These are phyloP conservation scores for Pammene fasciana DNA, from an alignment of 2,888 invertebrate genomes.

Conservation along the genomic window DNA sequence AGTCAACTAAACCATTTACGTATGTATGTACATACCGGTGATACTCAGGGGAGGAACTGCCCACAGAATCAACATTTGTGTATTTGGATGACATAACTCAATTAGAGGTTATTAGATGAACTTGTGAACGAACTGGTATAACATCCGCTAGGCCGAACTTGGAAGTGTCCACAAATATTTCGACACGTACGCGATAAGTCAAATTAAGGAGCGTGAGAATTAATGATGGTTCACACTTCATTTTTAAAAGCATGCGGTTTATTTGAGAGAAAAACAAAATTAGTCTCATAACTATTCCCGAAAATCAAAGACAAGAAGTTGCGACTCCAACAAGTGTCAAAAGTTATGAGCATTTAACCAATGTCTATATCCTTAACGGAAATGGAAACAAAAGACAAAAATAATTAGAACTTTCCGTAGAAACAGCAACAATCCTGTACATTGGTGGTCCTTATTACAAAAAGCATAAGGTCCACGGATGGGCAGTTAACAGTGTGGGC, in stretches of 20 bases:
- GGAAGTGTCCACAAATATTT: slow-evolving; percentile 37
- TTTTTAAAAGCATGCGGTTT: no score
- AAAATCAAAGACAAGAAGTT: no score
- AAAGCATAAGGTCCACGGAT: no score
- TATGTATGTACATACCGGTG: slow-evolving; percentile 51
- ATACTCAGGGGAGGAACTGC: slow-evolving; percentile 51
- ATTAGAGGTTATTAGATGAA: slow-evolving; percentile 68
- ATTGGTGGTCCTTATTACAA: no score
- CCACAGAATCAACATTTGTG: slow-evolving; percentile 61
- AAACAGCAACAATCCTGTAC: no score
- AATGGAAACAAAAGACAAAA: no score
- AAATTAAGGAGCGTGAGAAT: slow-evolving; percentile 24
- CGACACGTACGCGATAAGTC: slow-evolving; percentile 25
- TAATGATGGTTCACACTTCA: not conserved
- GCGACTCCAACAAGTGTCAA: no score
- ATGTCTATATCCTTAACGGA: no score
- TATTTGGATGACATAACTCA: slow-evolving; percentile 70
- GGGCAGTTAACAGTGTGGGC: no score
- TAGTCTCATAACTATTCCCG: not conserved
- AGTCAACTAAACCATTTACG: slow-evolving; percentile 60
- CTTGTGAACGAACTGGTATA: slow-evolving; percentile 52
- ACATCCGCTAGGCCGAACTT: slow-evolving; percentile 57
- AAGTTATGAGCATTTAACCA: no score
- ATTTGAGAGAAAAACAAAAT: no score
- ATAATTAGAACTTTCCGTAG: no score